Percentiles rank a stretch among this genome's conserved stretches.
These are phyloP conservation scores for Onychostoma macrolepis DNA, from an alignment of 2,113 vertebrate genomes.

Conservation along the genomic window DNA sequence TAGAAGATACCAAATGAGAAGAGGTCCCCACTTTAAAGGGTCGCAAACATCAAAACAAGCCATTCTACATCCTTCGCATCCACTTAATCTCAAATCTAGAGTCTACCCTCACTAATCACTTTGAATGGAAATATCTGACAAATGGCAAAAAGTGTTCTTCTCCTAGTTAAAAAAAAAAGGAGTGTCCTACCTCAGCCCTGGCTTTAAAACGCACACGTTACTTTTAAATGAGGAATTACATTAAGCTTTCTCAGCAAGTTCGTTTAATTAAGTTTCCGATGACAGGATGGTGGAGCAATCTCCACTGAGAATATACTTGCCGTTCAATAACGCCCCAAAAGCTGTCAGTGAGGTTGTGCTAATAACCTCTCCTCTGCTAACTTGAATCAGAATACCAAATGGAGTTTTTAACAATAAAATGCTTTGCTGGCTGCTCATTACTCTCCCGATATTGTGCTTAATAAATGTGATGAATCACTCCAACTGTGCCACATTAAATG, in stretches of 20 bases:
- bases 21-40: background rate
- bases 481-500: conserved; percentile 1
- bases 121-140: background rate
- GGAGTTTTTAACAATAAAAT: conserved; percentile 35
- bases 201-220: conserved; percentile 29
- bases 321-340: conserved; percentile 12
- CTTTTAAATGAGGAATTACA: conserved; percentile 55
- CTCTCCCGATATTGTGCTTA: conserved; percentile 17
- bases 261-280: conserved; percentile 48
- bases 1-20: background rate
- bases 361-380: conserved; percentile 16
- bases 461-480: conserved; percentile 7
- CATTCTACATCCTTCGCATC: background rate
- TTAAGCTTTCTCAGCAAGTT: conserved; percentile 37
- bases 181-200: background rate
- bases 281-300: conserved; percentile 43
- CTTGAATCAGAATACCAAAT: conserved; percentile 19
- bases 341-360: background rate
- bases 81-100: background rate
- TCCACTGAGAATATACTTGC: background rate
- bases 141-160: background rate
- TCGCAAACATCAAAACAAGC: background rate
- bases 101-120: no score
- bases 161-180: background rate
- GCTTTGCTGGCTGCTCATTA: conserved; percentile 20